Evolutionary conservation across 2,797 vertebrate genomes (phyloP).

Genomic region (Myotis planiceps): DNA sequence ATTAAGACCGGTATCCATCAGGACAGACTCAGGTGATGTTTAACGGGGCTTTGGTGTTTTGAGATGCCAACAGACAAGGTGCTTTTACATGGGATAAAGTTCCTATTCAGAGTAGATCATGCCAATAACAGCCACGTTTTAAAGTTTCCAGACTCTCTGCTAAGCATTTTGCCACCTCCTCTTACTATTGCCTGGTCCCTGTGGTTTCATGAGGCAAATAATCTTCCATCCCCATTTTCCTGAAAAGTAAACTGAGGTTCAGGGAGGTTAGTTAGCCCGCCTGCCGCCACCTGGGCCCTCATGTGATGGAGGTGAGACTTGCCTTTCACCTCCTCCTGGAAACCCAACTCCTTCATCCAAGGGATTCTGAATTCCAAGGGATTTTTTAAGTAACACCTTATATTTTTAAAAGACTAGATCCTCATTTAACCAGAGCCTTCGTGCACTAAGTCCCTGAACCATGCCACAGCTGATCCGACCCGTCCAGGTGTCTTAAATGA

Average conservation of each 20-base stretch:
- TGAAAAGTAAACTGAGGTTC: not conserved
- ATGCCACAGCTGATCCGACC: not conserved
- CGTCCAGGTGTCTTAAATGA: slow-evolving; percentile 54
- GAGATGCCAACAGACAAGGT: not conserved
- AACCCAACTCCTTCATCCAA: not conserved
- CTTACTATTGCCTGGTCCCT: not conserved
- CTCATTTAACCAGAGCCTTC: not conserved
- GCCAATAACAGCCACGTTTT: not conserved
- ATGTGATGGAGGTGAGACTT: not conserved
- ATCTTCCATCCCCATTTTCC: not conserved
- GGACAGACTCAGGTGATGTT: not conserved
- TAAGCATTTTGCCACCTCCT: not conserved
- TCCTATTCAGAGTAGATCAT: not conserved
- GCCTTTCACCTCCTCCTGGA: not conserved
- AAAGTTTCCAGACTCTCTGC: not conserved
- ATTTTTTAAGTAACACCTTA: not conserved
- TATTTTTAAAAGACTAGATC: not conserved
- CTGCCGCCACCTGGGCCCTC: rapidly evolving
- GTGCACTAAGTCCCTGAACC: slow-evolving; percentile 22
- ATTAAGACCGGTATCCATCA: not conserved
- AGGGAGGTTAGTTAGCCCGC: not conserved
- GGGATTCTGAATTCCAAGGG: not conserved
- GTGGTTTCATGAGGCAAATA: not conserved
- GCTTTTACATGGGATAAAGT: not conserved
- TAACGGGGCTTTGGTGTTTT: not conserved